Conservation (phyloP, 2,113 vertebrate genomes). For the Bubo blakistoni region DNA sequence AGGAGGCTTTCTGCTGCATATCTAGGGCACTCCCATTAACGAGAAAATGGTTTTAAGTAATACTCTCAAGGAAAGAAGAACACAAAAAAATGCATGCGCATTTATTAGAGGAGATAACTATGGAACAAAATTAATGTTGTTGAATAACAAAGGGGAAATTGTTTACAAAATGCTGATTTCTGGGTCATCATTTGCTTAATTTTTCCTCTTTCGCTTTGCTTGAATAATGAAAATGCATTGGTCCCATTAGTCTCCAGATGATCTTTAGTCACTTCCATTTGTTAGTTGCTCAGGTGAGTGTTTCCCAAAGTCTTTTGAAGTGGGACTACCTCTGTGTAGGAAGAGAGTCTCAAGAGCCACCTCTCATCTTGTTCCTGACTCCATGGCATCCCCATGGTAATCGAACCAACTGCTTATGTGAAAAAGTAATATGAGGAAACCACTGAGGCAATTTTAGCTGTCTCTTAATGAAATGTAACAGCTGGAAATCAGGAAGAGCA, state of each 20-base stretch:
- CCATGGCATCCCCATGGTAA: background rate
- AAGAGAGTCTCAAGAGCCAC: background rate
- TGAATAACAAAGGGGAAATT: constrained; percentile 24
- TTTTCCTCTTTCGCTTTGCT: background rate
- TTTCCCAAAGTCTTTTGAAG: constrained; percentile 13
- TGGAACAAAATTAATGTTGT: background rate
- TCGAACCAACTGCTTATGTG: background rate
- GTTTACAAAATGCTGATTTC: constrained; percentile 39
- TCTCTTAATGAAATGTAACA: constrained; percentile 51
- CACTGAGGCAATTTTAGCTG: constrained; percentile 21
- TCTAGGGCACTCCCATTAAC: background rate
- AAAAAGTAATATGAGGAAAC: constrained; percentile 39
- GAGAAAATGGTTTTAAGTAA: background rate
- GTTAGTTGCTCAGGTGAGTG: background rate
- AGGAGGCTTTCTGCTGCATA: background rate
- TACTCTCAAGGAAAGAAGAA: background rate
- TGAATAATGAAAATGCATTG: background rate
- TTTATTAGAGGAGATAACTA: background rate
- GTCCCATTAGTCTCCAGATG: background rate
- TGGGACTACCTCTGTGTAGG: background rate
- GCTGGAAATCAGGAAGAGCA: constrained; percentile 48
- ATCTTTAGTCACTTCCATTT: background rate
- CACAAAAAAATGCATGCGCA: background rate
- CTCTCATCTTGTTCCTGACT: background rate
- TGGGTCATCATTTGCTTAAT: constrained; percentile 13